A percentile compares a stretch with the other conserved stretches of the same genome.
Conservation (phyloP, 1,140 invertebrate genomes). For the Globodera ellingtonae region DNA sequence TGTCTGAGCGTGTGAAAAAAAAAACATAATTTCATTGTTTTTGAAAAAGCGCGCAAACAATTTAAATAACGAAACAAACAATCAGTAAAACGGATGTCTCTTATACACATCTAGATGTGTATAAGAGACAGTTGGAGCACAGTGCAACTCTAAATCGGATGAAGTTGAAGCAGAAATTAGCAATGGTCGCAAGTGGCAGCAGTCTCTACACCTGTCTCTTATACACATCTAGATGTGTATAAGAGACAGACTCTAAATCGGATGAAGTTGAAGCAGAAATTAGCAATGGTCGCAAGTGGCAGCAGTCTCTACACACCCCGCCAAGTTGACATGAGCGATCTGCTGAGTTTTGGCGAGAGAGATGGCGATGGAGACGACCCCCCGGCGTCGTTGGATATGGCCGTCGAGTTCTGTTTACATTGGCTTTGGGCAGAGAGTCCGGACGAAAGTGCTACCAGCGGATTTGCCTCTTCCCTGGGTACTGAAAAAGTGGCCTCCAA, state of each 20-base stretch:
- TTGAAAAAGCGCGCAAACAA: too few relatives aligned
- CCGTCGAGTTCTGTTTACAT: constrained; percentile 36
- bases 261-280: constrained; percentile 23
- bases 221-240: too few relatives aligned
- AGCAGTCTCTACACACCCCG: constrained; percentile 20
- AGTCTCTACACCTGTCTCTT: constrained; percentile 17
- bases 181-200: constrained; percentile 16
- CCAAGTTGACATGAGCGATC: constrained; percentile 12
- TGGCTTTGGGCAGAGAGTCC: constrained; percentile 32
- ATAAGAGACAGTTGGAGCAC: too few relatives aligned
- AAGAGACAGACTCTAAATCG: too few relatives aligned
- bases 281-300: constrained; percentile 9
- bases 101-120: too few relatives aligned
- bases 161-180: constrained; percentile 19
- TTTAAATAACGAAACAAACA: too few relatives aligned
- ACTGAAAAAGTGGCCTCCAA: constrained; percentile 18
- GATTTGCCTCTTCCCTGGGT: constrained; percentile 4
- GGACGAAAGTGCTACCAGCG: background rate
- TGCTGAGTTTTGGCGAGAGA: constrained; percentile 28
- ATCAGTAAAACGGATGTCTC: too few relatives aligned
- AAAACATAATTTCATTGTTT: too few relatives aligned
- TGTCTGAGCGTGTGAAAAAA: too few relatives aligned
- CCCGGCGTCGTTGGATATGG: constrained; percentile 16
- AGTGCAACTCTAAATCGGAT: constrained; percentile 26
- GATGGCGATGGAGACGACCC: constrained; percentile 10